Evolutionary conservation across 2,888 invertebrate species (phyloP).

Genomic region (Drosophila sordidula): DNA sequence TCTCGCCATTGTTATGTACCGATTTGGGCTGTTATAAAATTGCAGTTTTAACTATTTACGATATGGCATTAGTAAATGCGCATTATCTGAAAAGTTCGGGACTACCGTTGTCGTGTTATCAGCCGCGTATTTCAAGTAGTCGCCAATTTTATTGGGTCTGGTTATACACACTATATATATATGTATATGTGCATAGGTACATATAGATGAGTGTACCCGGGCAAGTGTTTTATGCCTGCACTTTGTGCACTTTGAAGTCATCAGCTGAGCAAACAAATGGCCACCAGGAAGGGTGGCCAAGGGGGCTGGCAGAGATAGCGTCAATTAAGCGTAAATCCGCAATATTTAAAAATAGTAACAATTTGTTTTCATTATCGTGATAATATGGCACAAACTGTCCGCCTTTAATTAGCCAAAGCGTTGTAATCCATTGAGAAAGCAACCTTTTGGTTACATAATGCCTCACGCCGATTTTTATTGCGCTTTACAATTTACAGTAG

Average conservation of each 20-base stretch:
- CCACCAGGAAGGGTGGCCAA: neutral
- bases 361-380: constrained; percentile 68
- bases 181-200: neutral
- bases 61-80: constrained; percentile 26
- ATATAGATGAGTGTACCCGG: constrained; percentile 11
- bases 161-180: constrained; percentile 2
- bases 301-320: constrained; percentile 12
- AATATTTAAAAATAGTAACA: constrained; percentile 70
- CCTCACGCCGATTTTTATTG: constrained; percentile 48
- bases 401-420: constrained; percentile 36
- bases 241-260: constrained; percentile 20
- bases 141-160: constrained; percentile 29
- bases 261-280: constrained; percentile 45
- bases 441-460: constrained; percentile 14
- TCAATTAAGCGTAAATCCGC: constrained; percentile 45
- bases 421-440: constrained; percentile 26
- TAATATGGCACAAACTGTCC: constrained; percentile 3
- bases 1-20: neutral
- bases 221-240: constrained; percentile 13
- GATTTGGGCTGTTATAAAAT: neutral
- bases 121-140: constrained; percentile 36
- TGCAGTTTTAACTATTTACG: constrained; percentile 36
- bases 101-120: constrained; percentile 35
- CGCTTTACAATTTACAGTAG: constrained; percentile 47
- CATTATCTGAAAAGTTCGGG: constrained; percentile 24